Percentiles rank a stretch among this genome's conserved stretches.
phyloP scores from a whole-genome alignment of 2,113 vertebrate species.

The Aegithalos caudatus region DNA sequence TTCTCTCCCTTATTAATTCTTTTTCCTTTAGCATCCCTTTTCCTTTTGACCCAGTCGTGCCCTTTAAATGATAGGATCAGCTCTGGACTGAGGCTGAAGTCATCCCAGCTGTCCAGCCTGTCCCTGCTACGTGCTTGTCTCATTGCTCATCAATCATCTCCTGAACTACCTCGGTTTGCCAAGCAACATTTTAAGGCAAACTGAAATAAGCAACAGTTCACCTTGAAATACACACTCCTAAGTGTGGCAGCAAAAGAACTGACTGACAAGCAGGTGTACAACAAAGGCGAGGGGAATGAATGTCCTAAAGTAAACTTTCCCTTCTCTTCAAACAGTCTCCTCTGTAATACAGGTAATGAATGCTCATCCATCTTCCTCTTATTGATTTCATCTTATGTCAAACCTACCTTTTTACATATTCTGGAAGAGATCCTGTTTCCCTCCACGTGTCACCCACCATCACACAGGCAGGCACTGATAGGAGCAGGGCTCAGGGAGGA shows the following conservation, averaged over 20 bases:
- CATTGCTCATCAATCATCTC: constrained; percentile 56
- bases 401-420: constrained; percentile 24
- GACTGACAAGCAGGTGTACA: constrained; percentile 11
- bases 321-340: neutral
- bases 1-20: neutral
- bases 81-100: constrained; percentile 45
- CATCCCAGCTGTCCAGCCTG: constrained; percentile 47
- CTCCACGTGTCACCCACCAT: neutral
- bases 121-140: constrained; percentile 6
- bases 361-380: constrained; percentile 45
- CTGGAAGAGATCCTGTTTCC: neutral
- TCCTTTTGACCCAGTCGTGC: neutral
- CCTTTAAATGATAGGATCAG: constrained; percentile 19
- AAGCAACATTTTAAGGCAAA: constrained; percentile 46
- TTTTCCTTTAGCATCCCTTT: constrained; percentile 4
- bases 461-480: neutral
- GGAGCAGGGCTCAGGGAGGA: neutral
- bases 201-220: constrained; percentile 48
- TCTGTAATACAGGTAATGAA: neutral
- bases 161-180: neutral
- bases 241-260: neutral
- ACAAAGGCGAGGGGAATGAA: neutral
- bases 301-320: constrained; percentile 42
- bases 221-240: constrained; percentile 26
- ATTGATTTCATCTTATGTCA: constrained; percentile 44